phyloP scores from a whole-genome alignment of 2,797 vertebrate species.

The Rallus crepitans region DNA sequence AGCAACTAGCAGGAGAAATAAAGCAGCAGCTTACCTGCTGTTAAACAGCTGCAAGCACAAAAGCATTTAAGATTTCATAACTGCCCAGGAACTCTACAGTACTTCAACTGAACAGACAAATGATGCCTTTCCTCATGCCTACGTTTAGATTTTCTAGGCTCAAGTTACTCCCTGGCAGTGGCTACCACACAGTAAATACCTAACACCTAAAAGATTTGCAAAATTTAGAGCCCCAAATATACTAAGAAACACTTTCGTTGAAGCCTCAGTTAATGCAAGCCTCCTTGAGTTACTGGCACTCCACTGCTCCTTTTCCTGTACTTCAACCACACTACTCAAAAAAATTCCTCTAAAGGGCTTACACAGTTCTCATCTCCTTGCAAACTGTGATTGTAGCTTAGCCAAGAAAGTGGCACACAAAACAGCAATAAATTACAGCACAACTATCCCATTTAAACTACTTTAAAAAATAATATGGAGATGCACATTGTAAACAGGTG shows the following conservation, averaged over 20 bases:
- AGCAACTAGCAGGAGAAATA: background rate
- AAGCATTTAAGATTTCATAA: slow-evolving; percentile 37
- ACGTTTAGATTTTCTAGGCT: background rate
- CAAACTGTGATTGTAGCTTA: background rate
- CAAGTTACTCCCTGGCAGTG: background rate
- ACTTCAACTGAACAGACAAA: background rate
- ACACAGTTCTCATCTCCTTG: background rate
- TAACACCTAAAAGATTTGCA: background rate
- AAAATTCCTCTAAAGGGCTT: background rate
- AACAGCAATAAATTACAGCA: slow-evolving; percentile 56
- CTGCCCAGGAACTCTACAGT: background rate
- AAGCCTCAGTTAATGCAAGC: slow-evolving; percentile 3
- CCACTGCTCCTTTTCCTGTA: background rate
- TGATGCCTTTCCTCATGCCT: background rate
- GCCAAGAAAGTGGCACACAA: background rate
- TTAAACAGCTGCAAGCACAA: slow-evolving; percentile 64
- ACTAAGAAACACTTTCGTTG: background rate
- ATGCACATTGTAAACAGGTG: slow-evolving; percentile 27
- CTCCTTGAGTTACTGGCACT: background rate
- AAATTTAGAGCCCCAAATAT: background rate
- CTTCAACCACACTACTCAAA: background rate
- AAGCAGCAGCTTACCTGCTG: background rate
- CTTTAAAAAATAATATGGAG: background rate
- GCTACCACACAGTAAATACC: background rate
- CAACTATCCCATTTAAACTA: background rate